Conservation (phyloP, 1,140 invertebrate species). For the Brachionus paranguensis region DNA sequence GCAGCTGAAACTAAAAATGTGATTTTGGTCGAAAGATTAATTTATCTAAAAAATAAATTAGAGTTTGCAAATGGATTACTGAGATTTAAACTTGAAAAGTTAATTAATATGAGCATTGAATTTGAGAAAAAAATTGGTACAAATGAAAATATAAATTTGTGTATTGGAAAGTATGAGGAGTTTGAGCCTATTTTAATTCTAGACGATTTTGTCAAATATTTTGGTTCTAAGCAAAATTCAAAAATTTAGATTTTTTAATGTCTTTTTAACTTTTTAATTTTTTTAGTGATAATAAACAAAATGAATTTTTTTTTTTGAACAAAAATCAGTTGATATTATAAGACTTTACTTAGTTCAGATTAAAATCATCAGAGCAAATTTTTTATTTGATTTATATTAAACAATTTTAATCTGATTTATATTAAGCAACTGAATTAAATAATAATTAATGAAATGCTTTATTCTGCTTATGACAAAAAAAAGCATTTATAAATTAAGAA, state of each 20-base stretch:
- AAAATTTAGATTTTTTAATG: neutral
- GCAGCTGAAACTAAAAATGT: neutral
- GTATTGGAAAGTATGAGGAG: neutral
- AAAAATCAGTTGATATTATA: no score
- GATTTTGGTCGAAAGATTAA: neutral
- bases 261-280: neutral
- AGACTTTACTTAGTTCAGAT: no score
- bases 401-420: no score
- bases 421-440: no score
- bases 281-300: no score
- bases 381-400: no score
- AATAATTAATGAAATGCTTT: no score
- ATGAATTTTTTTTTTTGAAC: no score
- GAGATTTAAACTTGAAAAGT: neutral
- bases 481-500: no score
- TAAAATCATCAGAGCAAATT: no score
- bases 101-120: neutral
- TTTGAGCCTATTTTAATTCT: neutral
- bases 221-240: neutral
- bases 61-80: neutral
- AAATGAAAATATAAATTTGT: neutral
- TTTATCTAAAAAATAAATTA: constrained; percentile 1
- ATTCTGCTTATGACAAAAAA: no score
- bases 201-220: neutral
- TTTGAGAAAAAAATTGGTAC: neutral